Conservation (phyloP, 2,888 invertebrate genomes). For the Andrena trimmerana region DNA sequence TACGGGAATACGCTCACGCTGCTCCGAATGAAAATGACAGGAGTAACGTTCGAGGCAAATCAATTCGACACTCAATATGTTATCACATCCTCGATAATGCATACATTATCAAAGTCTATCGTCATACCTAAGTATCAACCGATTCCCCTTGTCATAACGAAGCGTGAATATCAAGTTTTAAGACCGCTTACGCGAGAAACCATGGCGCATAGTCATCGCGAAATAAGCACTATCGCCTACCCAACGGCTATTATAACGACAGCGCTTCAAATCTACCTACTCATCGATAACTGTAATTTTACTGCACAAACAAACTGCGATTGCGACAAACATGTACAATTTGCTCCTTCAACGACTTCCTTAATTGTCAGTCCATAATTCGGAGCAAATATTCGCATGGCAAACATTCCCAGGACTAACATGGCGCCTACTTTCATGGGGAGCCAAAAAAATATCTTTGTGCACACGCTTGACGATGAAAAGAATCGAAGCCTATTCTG, state of each 20-base stretch:
- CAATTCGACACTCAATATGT: slow-evolving; percentile 15
- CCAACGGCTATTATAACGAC: slow-evolving; percentile 22
- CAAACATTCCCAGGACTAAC: slow-evolving; percentile 15
- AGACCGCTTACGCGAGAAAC: slow-evolving; percentile 13
- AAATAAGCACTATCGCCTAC: slow-evolving; percentile 12
- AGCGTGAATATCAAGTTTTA: slow-evolving; percentile 8
- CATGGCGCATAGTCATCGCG: background rate
- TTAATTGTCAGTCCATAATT: background rate
- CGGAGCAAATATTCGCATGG: background rate
- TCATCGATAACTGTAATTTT: background rate
- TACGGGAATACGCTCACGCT: background rate
- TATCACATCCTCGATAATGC: slow-evolving; percentile 25
- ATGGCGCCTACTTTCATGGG: background rate
- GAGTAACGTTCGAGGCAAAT: slow-evolving; percentile 5
- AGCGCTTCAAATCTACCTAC: slow-evolving; percentile 2
- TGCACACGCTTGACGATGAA: background rate
- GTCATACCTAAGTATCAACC: slow-evolving; percentile 7
- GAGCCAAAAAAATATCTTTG: slow-evolving; percentile 11
- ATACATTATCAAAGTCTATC: slow-evolving; percentile 34
- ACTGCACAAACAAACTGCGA: background rate
- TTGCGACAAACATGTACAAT: background rate
- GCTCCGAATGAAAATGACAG: background rate
- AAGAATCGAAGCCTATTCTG: background rate
- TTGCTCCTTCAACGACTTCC: background rate
- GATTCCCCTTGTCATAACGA: slow-evolving; percentile 25